Conservation (phyloP, 2,113 vertebrate genomes). For the Coreoperca whiteheadi region DNA sequence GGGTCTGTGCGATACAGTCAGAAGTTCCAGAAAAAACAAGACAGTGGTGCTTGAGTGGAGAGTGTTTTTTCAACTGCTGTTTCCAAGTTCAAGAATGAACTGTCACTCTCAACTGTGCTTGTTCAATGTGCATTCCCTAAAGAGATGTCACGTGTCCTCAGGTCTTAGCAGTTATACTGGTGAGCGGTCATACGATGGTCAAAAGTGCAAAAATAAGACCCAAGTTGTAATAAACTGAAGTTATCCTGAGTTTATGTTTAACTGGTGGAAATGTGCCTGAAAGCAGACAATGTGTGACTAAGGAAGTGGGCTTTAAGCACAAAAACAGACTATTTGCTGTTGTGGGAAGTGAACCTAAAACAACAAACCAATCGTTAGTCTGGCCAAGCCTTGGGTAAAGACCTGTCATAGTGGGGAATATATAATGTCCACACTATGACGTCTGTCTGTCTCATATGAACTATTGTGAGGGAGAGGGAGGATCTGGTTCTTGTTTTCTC, state of each 20-base stretch:
- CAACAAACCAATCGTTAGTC: conserved; percentile 28
- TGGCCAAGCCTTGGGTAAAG: conserved; percentile 11
- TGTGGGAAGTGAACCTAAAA: conserved; percentile 17
- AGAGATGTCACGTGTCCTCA: background rate
- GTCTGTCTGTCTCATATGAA: conserved; percentile 23
- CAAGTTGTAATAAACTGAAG: background rate
- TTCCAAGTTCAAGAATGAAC: no score
- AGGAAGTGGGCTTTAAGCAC: background rate
- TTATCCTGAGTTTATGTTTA: background rate
- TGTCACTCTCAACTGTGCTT: no score
- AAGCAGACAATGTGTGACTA: background rate
- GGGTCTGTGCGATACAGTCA: no score
- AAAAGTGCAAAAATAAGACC: background rate
- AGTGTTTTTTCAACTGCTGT: no score
- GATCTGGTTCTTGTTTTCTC: conserved; percentile 63
- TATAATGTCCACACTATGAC: conserved; percentile 21
- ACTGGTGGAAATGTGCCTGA: conserved; percentile 7
- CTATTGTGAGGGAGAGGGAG: conserved; percentile 21
- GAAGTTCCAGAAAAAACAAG: no score
- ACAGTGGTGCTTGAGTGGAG: no score
- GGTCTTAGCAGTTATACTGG: background rate
- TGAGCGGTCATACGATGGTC: background rate
- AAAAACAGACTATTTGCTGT: conserved; percentile 5
- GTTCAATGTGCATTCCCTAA: no score
- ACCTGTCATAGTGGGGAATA: conserved; percentile 10